These are phyloP conservation scores for Glaucomys volans DNA, from an alignment of 2,113 vertebrate genomes.

Conservation along the genomic window DNA sequence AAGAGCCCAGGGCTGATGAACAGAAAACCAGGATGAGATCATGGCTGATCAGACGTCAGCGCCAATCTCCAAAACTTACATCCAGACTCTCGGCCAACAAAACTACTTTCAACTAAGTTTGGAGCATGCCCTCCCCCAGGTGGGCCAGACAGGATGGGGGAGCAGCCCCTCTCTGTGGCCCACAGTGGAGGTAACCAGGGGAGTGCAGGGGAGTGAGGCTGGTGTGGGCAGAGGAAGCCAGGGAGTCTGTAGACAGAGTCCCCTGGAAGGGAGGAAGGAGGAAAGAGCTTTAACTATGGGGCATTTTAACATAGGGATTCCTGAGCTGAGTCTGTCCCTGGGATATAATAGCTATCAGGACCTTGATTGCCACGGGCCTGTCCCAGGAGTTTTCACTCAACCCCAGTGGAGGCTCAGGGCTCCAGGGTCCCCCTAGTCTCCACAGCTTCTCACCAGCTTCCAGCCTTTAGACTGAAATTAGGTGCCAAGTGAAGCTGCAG, in stretches of 20 bases:
- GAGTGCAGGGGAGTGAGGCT: accelerated
- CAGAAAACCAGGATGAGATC: not conserved
- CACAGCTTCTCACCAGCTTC: not conserved
- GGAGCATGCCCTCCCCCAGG: not conserved
- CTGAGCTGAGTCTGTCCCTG: not conserved
- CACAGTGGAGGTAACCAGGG: not conserved
- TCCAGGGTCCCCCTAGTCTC: not conserved
- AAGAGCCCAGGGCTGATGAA: not conserved
- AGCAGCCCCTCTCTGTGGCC: not conserved
- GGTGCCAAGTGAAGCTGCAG: not conserved
- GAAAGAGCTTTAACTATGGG: not conserved
- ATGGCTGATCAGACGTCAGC: accelerated
- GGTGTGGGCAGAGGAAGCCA: not conserved
- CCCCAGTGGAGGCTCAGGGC: no score
- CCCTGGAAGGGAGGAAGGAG: not conserved
- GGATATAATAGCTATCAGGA: not conserved
- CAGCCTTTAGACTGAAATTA: not conserved
- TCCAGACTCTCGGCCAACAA: not conserved
- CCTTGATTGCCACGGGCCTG: not conserved
- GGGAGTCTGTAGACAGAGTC: not conserved
- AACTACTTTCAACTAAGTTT: not conserved
- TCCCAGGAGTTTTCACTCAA: not conserved
- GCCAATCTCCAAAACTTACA: accelerated
- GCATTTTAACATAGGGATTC: not conserved
- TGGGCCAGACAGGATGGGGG: not conserved